Conservation (phyloP, 1,140 invertebrate species). For the Grapholita molesta region DNA sequence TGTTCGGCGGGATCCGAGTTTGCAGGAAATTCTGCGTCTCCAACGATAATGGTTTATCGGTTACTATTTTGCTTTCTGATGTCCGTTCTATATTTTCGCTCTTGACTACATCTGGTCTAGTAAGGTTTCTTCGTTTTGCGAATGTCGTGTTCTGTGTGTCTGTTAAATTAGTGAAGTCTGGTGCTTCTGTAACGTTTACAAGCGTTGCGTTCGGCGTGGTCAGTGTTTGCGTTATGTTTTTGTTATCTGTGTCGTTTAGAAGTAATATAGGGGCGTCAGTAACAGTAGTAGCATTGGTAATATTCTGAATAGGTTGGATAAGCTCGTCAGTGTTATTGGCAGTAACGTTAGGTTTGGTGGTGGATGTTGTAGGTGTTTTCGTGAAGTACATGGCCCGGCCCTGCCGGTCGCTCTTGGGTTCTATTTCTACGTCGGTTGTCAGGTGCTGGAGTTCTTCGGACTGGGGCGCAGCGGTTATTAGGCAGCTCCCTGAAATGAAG, state of each 20-base stretch:
- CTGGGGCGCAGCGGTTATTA: constrained; percentile 52
- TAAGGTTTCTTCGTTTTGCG: constrained; percentile 45
- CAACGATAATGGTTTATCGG: constrained; percentile 64
- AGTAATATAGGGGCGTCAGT: neutral
- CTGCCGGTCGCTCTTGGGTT: constrained; percentile 45
- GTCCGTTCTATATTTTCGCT: constrained; percentile 50
- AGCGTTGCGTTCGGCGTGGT: constrained; percentile 24
- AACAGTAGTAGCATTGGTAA: neutral
- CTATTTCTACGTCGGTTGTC: constrained; percentile 35
- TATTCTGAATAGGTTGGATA: neutral
- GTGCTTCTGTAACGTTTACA: neutral
- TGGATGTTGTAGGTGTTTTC: constrained; percentile 35
- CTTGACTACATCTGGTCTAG: constrained; percentile 54
- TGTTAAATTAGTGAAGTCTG: constrained; percentile 18
- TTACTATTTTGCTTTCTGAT: constrained; percentile 67
- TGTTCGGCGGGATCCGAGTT: constrained; percentile 59
- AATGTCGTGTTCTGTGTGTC: constrained; percentile 5
- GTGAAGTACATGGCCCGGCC: constrained; percentile 67
- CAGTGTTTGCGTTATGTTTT: constrained; percentile 30
- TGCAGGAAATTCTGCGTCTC: constrained; percentile 59
- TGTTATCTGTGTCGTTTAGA: constrained; percentile 24
- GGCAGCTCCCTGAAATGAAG: constrained; percentile 54
- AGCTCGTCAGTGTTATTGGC: constrained; percentile 31
- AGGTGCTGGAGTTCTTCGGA: constrained; percentile 46
- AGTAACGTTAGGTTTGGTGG: constrained; percentile 33